A percentile compares a stretch with the other conserved stretches of the same genome.
phyloP scores from a whole-genome alignment of 2,797 vertebrate species.

The Sparus aurata region DNA sequence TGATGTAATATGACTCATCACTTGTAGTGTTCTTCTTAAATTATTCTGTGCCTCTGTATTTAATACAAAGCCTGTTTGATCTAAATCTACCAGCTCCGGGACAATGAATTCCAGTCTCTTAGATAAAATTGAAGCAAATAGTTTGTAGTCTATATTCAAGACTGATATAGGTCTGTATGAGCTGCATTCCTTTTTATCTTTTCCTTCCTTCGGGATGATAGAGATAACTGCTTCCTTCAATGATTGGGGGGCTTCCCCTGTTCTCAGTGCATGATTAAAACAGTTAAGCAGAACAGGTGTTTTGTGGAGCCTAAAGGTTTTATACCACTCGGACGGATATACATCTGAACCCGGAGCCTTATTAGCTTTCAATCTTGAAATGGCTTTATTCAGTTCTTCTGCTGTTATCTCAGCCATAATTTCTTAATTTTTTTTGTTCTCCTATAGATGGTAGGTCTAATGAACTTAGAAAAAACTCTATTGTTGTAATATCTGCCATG shows the following conservation, averaged over 20 bases:
- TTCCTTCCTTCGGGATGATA: neutral
- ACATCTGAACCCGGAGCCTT: neutral
- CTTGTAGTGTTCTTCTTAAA: conserved; percentile 8
- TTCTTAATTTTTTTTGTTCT: neutral
- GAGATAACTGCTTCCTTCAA: no score
- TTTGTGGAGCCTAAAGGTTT: neutral
- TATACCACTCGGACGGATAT: neutral
- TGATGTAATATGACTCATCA: conserved; percentile 4
- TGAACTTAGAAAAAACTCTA: neutral
- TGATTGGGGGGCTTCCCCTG: no score
- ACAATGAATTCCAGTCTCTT: neutral
- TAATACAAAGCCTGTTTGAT: conserved; percentile 2
- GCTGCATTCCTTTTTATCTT: neutral
- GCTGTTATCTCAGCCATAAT: conserved; percentile 8
- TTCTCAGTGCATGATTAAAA: neutral
- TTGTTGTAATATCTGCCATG: neutral
- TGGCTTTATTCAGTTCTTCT: conserved; percentile 3
- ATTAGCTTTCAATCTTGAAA: neutral
- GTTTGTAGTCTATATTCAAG: neutral
- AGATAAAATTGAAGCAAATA: neutral
- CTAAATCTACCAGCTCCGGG: neutral
- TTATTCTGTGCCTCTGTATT: neutral
- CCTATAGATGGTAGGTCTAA: conserved; percentile 1
- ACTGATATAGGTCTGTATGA: neutral
- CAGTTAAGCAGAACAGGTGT: neutral